These are phyloP conservation scores for Tamandua tetradactyla DNA, from an alignment of 2,797 vertebrate species.

Conservation along the genomic window DNA sequence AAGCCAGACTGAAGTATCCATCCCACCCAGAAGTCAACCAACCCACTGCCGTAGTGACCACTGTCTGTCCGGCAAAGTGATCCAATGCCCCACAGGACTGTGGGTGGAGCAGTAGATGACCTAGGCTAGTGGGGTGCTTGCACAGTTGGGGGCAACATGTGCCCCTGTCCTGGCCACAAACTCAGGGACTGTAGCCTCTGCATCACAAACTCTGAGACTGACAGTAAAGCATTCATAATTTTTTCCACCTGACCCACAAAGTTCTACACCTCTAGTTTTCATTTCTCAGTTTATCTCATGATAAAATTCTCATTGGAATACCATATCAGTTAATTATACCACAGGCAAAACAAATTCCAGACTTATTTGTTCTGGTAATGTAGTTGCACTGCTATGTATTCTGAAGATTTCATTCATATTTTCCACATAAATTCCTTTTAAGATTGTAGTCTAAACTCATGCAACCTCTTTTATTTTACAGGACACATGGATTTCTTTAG, in stretches of 20 bases:
- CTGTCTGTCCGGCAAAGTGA: too few species aligned
- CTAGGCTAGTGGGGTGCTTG: too few species aligned
- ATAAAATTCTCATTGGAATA: neutral
- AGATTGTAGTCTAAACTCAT: neutral
- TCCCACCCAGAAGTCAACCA: too few species aligned
- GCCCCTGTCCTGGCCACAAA: too few species aligned
- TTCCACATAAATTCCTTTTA: neutral
- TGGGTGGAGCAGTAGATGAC: too few species aligned
- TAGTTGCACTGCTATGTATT: neutral
- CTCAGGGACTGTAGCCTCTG: too few species aligned
- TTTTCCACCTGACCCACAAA: too few species aligned
- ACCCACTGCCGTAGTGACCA: too few species aligned
- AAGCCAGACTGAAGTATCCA: too few species aligned
- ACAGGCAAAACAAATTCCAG: constrained; percentile 29
- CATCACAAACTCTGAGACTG: neutral
- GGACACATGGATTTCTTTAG: constrained; percentile 24
- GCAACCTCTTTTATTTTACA: too few species aligned
- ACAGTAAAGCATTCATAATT: neutral
- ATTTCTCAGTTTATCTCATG: neutral
- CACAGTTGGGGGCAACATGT: too few species aligned
- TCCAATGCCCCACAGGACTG: too few species aligned
- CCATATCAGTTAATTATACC: neutral
- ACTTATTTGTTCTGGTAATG: neutral
- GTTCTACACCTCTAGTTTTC: neutral
- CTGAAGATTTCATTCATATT: constrained; percentile 19